Conservation (phyloP, 1,140 invertebrate species). For the Apis cerana region DNA sequence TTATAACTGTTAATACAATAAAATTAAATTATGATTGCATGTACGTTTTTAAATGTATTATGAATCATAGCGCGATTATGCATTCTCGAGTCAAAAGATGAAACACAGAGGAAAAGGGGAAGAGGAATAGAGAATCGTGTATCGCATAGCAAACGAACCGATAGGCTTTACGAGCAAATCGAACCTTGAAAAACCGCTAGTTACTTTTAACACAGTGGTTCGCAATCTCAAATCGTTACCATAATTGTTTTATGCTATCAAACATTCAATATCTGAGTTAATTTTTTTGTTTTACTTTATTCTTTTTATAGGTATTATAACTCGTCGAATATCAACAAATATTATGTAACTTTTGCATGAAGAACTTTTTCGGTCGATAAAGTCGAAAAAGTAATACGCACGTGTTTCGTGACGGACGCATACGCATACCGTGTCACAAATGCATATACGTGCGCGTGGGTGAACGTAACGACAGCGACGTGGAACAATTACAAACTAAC, state of each 20-base stretch:
- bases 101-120: conserved; percentile 26
- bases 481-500: conserved; percentile 73
- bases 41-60: neutral
- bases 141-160: conserved; percentile 30
- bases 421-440: neutral
- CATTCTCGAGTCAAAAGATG: conserved; percentile 35
- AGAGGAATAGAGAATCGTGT: conserved; percentile 9
- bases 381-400: neutral
- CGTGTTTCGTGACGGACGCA: conserved; percentile 10
- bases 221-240: neutral
- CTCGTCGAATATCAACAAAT: neutral
- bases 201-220: conserved; percentile 23
- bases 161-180: conserved; percentile 26
- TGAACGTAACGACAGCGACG: conserved; percentile 41
- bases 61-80: conserved; percentile 14
- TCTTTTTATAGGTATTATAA: neutral
- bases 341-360: neutral
- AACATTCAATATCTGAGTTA: neutral
- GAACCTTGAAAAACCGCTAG: conserved; percentile 37
- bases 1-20: neutral
- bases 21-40: neutral
- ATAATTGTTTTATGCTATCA: neutral
- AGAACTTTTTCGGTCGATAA: neutral
- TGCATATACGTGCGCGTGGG: neutral
- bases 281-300: too few relatives aligned